Conservation (phyloP, 2,797 vertebrate species). For the Pogoniulus pusillus region DNA sequence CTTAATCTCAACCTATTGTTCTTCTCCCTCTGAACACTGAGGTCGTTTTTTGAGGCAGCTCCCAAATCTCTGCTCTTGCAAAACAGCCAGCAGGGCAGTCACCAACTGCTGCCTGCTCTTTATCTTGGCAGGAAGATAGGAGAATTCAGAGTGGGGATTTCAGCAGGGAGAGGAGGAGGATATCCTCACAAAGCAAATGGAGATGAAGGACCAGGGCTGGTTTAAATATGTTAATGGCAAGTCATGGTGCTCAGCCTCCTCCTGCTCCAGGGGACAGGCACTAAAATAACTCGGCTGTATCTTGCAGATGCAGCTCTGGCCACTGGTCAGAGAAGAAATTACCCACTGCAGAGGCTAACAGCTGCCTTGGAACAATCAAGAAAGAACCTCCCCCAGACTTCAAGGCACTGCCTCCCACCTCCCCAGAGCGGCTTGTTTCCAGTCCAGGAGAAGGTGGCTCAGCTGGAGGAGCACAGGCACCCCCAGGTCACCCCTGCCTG, state of each 20-base stretch:
- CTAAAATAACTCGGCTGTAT: conserved; percentile 74
- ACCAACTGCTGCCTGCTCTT: conserved; percentile 65
- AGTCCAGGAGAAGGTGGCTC: neutral
- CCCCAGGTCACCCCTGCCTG: neutral
- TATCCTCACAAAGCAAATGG: conserved; percentile 55
- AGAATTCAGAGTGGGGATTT: conserved; percentile 50
- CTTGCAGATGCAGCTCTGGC: conserved; percentile 72
- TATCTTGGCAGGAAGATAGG: conserved; percentile 54
- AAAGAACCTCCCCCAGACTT: neutral
- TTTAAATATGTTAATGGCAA: conserved; percentile 58
- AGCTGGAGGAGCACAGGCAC: neutral
- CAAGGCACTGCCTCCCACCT: neutral
- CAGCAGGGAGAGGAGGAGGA: conserved; percentile 37
- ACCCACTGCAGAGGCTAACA: conserved; percentile 63
- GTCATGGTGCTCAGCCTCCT: conserved; percentile 37
- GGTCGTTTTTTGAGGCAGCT: conserved; percentile 59
- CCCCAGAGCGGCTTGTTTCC: neutral
- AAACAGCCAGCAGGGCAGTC: conserved; percentile 60
- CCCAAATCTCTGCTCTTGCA: conserved; percentile 55
- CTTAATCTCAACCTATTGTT: conserved; percentile 60
- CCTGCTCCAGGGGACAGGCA: conserved; percentile 49
- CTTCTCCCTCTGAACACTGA: conserved; percentile 40
- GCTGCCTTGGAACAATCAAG: neutral
- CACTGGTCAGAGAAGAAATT: conserved; percentile 70
- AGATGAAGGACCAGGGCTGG: conserved; percentile 61